Evolutionary conservation across 2,888 invertebrate genomes (phyloP), one percentile per base, ranked within the genome.

Genomic region (Mongoloraphidia duomilia): DNA sequence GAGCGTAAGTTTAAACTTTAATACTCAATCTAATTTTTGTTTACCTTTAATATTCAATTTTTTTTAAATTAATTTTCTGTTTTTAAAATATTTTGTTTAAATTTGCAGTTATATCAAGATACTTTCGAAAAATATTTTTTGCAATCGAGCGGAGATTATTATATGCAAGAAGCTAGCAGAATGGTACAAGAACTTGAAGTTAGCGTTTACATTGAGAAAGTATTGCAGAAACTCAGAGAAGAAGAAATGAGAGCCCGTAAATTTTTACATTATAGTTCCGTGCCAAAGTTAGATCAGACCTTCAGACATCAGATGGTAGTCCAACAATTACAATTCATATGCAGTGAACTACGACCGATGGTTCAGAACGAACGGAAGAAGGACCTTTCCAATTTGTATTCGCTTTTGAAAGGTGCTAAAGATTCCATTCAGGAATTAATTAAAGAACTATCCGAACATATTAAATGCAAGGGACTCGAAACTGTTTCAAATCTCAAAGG

Each of bases 151-250:
- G 88, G 88, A 3, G 80, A 82, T 56, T 84, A 84, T 63, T 90
- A 88, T 65, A 78, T 84, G 54, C 71, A 78, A 10, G 83, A 88
- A 61, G 93, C 96, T 0, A 80, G 83, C 1, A 76, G 80, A 54
- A 71, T 94, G 47, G 73, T 95, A 49, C 80, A 87, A 58, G 79
- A 80, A 52, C 84, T 82, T 49, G 80, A 86, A 56, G 87, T 95
- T 41, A 88, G 91, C 49, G 79, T 85, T 59, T 97, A 96, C 64
- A 94, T 97, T 89, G 85, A 86, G 59, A 82, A 84, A 62, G 93
- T 94, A 8, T 83, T 88, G 56, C 84, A 70, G 65, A 74, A 74
- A 53, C 64, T 76, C 33, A 82, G 84, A 50, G 84, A 84, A 60
- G 93, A 93, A 66, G 77, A 84, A 60, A 71, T 79, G 54, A 70